Base-by-base conservation (phyloP, 1,140 invertebrate species). In the Diachasmimorpha longicaudata region DNA sequence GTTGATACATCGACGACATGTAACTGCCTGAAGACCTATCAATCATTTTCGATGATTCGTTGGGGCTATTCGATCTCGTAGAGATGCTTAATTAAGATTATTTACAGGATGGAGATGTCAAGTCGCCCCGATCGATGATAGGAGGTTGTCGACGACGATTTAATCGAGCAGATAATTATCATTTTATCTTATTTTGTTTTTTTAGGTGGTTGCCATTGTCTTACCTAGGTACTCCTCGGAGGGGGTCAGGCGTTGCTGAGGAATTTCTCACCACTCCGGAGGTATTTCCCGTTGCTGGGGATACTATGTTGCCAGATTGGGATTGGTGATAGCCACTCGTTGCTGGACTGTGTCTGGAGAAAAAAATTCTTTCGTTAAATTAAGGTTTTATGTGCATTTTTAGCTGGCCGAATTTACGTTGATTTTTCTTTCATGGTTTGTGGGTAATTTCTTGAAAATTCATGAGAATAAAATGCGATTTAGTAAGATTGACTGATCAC, bases 261-360 rank as follows among this genome's bases (percentile, higher is more conserved):
- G 89, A 87, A 73, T 89, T 90, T 78, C 89, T 79, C 11, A 90
- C 87, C 0, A 89, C 86, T 68, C 87, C 86, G 4, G 88, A 84
- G 70, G 81, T 88, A 44, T 84, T 87, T 0, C 84, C 78, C n/a
- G 80, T 85, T 0, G 85, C 85, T 23, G 86, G 84, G 0, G 87
- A 83, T 14, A 89, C 87, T 58, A 88, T 85, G 46, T 86, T 88
- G 52, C 84, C 86, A 5, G 87, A 80, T 75, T 88, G 88, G 21
- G 85, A 84, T 76, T 88, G 85, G 76, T 88, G 87, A 66, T 89
- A 89, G 36, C 80, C 84, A 36, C 81, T 79, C 39, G 81, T 82
- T 3, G 88, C 87, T 31, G 87, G 85, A 80, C 86, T 88, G 14
- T 87, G 87, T 80, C 87, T 89, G 4, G 21, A 72, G 14, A 25